phyloP scores from a whole-genome alignment of 2,888 invertebrate species.

The Lithodes maja region DNA sequence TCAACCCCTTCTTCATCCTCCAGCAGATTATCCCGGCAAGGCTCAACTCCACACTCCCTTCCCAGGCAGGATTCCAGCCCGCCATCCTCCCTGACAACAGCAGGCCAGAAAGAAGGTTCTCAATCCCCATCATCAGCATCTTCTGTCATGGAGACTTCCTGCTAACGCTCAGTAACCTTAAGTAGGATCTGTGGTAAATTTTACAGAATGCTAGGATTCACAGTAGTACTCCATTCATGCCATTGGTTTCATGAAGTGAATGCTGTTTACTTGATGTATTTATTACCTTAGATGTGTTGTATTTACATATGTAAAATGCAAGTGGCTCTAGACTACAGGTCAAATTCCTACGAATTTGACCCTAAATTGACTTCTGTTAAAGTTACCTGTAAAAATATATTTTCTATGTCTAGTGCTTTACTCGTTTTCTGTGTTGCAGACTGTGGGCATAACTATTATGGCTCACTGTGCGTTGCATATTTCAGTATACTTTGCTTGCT shows the following conservation, averaged over 20 bases:
- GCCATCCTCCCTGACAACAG: conserved; percentile 1
- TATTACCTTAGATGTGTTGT: conserved; percentile 54
- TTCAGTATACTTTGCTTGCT: neutral
- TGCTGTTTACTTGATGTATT: conserved; percentile 46
- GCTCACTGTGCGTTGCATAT: neutral
- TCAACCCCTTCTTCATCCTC: neutral
- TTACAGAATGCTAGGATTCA: conserved; percentile 23
- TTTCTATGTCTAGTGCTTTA: neutral
- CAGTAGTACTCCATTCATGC: conserved; percentile 1
- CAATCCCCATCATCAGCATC: neutral
- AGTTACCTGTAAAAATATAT: conserved; percentile 26
- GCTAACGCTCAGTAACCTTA: conserved; percentile 46
- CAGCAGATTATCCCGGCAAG: neutral
- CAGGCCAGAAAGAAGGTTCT: neutral
- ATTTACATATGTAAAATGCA: conserved; percentile 30
- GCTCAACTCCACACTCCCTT: conserved; percentile 3
- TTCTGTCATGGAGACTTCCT: conserved; percentile 62
- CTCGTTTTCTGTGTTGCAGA: conserved; percentile 28
- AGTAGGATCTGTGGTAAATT: conserved; percentile 44
- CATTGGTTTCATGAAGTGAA: conserved; percentile 29
- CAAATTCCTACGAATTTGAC: neutral
- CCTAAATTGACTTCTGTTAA: conserved; percentile 18
- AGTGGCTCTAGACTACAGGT: conserved; percentile 3
- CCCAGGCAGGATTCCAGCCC: conserved; percentile 37
- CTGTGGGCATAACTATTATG: neutral